Evolutionary conservation across 2,888 invertebrate species (phyloP), one percentile per base, ranked within the genome.

Genomic region (Polymixis lichenea): DNA sequence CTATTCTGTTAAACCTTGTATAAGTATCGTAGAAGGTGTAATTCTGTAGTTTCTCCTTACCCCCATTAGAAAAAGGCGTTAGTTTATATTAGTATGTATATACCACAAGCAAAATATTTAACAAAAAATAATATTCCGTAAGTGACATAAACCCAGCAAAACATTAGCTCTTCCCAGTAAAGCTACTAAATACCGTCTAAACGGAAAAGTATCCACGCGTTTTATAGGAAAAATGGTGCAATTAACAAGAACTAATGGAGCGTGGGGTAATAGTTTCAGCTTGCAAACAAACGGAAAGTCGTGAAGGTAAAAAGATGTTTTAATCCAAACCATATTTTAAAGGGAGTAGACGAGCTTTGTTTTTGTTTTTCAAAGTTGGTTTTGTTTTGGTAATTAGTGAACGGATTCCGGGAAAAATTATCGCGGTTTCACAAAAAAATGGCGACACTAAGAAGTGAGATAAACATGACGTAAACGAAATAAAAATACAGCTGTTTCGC

Each of bases 181-280:
- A 22, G 17, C 66, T 55, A 55, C 62, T n/a, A 32, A 64, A 74
- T 68, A 77, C 66, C 68, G 25, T 70, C 66, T 72, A 82, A 78
- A 68, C 49, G 72, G 66, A 53, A 78, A 71, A 53, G 70, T 58
- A 78, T 75, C 75, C 75, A 83, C 76, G 68, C 80, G 72, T 60
- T 80, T 78, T 66, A 72, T 72, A 72, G 78, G 72, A 79, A 84
- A 89, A 90, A 90, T 88, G 85, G 75, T 22, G 89, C 88, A 89
- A 90, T 90, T 90, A 90, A 85, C 76, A 80, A 74, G 72, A 85
- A 81, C 82, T 88, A 90, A 90, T 90, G 89, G 90, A 84, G 70
- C 87, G 89, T 71, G 55, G 80, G 76, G 77, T 86, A 86, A 87
- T 84, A 88, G 80, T 86, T 88, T 82, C 60, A 78, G 82, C 77